Percentiles rank a stretch among this genome's conserved stretches.
These are phyloP conservation scores for Geodia barretti DNA, from an alignment of 37 sponge, comb jelly and placozoan genomes.

Conservation along the genomic window DNA sequence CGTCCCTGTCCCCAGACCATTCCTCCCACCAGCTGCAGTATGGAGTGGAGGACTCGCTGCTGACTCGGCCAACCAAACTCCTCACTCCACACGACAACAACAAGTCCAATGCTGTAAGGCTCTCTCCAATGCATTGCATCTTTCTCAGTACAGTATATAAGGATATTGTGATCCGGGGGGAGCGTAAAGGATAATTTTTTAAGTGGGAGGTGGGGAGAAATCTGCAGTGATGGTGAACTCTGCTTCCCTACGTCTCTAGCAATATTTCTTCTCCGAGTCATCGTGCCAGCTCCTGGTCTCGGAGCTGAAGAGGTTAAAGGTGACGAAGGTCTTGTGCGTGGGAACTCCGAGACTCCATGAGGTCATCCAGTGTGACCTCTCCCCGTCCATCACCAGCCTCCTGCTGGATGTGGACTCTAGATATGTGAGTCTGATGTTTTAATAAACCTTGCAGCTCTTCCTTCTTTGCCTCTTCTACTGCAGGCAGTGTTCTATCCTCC, in stretches of 20 bases:
- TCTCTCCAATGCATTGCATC: no score
- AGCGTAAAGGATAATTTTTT: no score
- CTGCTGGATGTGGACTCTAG: constrained; percentile 90
- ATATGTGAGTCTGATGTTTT: constrained; percentile 76
- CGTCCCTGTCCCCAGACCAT: constrained; percentile 6
- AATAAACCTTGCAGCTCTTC: background rate
- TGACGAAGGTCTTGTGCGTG: constrained; percentile 71
- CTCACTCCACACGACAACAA: constrained; percentile 45
- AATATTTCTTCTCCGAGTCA: constrained; percentile 75
- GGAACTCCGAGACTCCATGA: constrained; percentile 90
- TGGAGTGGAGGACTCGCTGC: constrained; percentile 1
- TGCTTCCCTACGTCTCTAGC: constrained; percentile 34
- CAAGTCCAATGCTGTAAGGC: constrained; percentile 70
- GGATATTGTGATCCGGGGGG: background rate
- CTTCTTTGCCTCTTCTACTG: background rate
- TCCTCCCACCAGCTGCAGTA: constrained; percentile 25
- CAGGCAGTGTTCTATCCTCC: constrained; percentile 79
- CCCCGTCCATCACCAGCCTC: constrained; percentile 22
- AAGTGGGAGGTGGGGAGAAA: no score
- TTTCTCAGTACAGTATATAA: no score
- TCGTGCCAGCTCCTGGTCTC: constrained; percentile 39
- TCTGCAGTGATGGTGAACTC: background rate
- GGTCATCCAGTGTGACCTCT: background rate
- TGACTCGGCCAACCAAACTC: constrained; percentile 40
- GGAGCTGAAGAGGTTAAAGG: constrained; percentile 52